Evolutionary conservation across 2,113 vertebrate genomes (phyloP), one percentile per base, ranked within the genome.

Genomic region (Puffinus mauretanicus): DNA sequence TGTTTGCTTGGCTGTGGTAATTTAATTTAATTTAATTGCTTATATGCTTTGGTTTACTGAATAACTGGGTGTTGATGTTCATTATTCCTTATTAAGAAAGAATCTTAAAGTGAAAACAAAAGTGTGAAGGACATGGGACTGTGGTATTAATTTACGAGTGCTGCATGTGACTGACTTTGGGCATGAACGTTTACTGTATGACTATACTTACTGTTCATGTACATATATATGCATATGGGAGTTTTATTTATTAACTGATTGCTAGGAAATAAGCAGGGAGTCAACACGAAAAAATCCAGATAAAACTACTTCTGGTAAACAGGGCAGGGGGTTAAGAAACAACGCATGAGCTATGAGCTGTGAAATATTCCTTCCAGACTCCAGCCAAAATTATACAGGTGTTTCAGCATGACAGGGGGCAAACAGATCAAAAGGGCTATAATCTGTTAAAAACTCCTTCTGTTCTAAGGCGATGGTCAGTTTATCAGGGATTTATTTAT

Each of bases 11-110:
- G 87, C 93, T 97, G 75, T 98, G 96, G 96, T 98, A 96, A 98
- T 98, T 98, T 98, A 97, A 97, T 98, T 98, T 97, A 97, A 97
- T 97, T 97, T 51, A 98, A 97, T 97, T 97, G 96, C 92, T 96
- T 96, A 94, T 97, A 95, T 91, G 94, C 97, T 96, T 98, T 98
- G 94, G 90, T 97, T 98, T 98, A 96, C 97, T 97, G 98, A 98
- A 97, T 98, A 98, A 98, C 97, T 69, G 89, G 94, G 90, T 97
- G 96, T 96, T 98, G 96, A 94, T 96, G 96, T 87, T 98, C 98
- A 97, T 98, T 98, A 97, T 93, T 97, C 91, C 96, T 97, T 95
- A 97, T 97, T 98, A 97, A 97, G 93, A 94, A 94, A 97, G 95
- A 98, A 86, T 95, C 86, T 94, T 86, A 71, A 86, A 96, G 88